phyloP scores from a whole-genome alignment of 2,888 invertebrate species.

The Masnerella sp. region DNA sequence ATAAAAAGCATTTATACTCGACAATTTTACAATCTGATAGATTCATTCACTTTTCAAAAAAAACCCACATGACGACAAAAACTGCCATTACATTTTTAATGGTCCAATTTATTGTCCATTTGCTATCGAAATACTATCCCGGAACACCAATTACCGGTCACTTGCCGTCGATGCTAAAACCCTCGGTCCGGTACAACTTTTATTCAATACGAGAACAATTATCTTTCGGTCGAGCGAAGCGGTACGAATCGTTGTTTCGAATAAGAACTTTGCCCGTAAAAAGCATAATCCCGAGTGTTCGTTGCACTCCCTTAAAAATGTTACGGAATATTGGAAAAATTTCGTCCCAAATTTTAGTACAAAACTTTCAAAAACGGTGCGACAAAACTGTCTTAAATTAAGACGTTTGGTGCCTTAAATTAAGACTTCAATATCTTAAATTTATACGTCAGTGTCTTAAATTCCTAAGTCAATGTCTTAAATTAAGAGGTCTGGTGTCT shows the following conservation, averaged over 20 bases:
- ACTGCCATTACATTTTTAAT: neutral
- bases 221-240: neutral
- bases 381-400: too few species aligned
- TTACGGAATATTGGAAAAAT: neutral
- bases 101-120: constrained; percentile 6
- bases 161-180: neutral
- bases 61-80: neutral
- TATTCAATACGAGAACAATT: neutral
- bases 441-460: too few species aligned
- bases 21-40: neutral
- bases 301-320: neutral
- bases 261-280: constrained; percentile 1
- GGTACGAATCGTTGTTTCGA: too few species aligned
- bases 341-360: too few species aligned
- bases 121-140: neutral
- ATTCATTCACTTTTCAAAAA: neutral
- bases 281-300: neutral
- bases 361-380: too few species aligned
- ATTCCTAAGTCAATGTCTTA: too few species aligned
- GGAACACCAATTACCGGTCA: neutral
- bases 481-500: too few species aligned
- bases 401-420: too few species aligned
- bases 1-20: neutral
- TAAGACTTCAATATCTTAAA: too few species aligned
- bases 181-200: neutral